Evolutionary conservation across 2,113 vertebrate species (phyloP), one percentile per base, ranked within the genome.

Genomic region (Otis tarda): DNA sequence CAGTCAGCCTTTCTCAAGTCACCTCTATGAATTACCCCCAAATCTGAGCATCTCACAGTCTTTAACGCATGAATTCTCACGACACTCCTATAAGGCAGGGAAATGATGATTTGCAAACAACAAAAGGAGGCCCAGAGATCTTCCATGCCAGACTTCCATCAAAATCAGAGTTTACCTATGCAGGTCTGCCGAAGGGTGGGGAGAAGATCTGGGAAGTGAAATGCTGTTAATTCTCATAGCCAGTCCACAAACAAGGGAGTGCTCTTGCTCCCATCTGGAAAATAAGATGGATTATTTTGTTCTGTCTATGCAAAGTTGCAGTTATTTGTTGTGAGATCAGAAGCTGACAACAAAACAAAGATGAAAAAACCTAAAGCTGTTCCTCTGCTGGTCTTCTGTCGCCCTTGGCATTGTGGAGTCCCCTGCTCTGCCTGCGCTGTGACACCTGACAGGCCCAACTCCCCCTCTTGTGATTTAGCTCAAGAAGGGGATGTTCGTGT

Each of bases 381-480:
- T 39, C 55, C 59, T 70, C 28, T 39, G 9, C 88, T 56, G 27
- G 28, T 74, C 76, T 30, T 39, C 45, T 17, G 7, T 19, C 78
- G 24, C 47, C 30, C 65, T 69, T 17, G 0, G 70, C 57, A 15
- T 77, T 6, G 1, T 14, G 0, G 57, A 77, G 31, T 39, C 63
- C 60, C 55, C 17, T 60, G 83, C 52, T 56, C 70, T 70, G 87
- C 73, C 81, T 84, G 65, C 0, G 1, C 75, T 63, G 90, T 91
- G 85, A 87, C 92, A 91, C 75, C 76, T 82, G 93, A 86, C 94
- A 83, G 67, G 61, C 80, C 43, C 68, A 49, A 68, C 75, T 41
- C 81, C 78, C 87, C 50, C 45, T 75, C 50, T 8, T 50, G 92
- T 5, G 5, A 55, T 83, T 89, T 37, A 92, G 61, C 92, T 92